Conservation (phyloP, 2,797 vertebrate species). For the Notolabrus celidotus region DNA sequence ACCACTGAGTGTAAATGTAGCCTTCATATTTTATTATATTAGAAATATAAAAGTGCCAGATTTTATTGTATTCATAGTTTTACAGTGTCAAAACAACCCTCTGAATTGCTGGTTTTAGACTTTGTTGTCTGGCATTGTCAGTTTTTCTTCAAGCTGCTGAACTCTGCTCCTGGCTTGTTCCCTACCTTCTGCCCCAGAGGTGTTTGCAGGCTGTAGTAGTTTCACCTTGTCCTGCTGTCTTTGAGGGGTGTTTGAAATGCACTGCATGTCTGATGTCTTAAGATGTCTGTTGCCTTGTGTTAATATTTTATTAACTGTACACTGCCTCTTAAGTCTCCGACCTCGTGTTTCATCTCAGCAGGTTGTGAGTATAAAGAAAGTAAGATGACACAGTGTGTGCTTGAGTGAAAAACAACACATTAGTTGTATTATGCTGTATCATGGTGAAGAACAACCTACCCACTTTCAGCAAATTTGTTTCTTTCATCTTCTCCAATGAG, state of each 20-base stretch:
- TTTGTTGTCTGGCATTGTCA: neutral
- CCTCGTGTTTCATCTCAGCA: slow-evolving; percentile 35
- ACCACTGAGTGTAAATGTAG: too few relatives aligned
- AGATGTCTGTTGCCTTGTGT: slow-evolving; percentile 28
- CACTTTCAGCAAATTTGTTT: neutral
- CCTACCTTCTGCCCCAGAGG: neutral
- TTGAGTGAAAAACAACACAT: slow-evolving; percentile 6
- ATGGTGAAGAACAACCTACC: neutral
- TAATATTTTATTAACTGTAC: slow-evolving; percentile 50
- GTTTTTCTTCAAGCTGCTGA: neutral
- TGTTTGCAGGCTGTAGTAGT: neutral
- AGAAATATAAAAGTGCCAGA: neutral
- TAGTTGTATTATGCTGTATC: neutral
- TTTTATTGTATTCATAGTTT: neutral
- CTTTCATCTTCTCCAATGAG: neutral
- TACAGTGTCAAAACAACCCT: neutral
- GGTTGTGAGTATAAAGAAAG: neutral
- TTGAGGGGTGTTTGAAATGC: slow-evolving; percentile 43
- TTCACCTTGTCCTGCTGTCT: slow-evolving; percentile 22
- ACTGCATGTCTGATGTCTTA: slow-evolving; percentile 13
- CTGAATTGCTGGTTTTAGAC: neutral
- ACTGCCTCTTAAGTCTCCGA: slow-evolving; percentile 13
- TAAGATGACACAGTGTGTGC: neutral
- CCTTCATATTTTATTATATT: too few relatives aligned
- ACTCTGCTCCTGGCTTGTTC: neutral